A percentile compares a stretch with the other conserved stretches of the same genome.
phyloP scores from a whole-genome alignment of 2,888 invertebrate species.

The Timema cristinae region DNA sequence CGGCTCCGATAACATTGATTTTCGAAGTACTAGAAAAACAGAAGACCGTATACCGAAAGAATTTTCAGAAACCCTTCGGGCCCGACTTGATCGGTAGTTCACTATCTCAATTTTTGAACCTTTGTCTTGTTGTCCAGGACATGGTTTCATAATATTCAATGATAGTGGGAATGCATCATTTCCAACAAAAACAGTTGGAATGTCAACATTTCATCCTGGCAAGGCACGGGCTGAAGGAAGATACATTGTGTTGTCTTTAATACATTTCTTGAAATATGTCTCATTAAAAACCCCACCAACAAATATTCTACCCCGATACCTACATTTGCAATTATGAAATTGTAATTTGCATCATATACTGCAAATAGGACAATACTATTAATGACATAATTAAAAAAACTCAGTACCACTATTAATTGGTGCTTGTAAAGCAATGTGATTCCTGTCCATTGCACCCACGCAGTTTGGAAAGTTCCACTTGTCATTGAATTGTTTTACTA shows the following conservation, averaged over 20 bases:
- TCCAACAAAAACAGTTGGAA: neutral
- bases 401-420: slow-evolving; percentile 37
- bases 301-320: slow-evolving; percentile 40
- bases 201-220: neutral
- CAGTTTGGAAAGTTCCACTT: slow-evolving; percentile 40
- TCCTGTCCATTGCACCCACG: slow-evolving; percentile 39
- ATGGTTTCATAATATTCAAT: slow-evolving; percentile 11
- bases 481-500: slow-evolving; percentile 35
- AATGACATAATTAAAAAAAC: slow-evolving; percentile 37
- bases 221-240: neutral
- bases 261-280: neutral
- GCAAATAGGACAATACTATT: slow-evolving; percentile 32
- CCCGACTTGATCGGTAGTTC: neutral
- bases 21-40: neutral
- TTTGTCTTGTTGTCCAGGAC: neutral
- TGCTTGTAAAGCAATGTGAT: slow-evolving; percentile 38
- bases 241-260: neutral
- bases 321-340: slow-evolving; percentile 39
- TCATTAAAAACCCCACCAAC: slow-evolving; percentile 32
- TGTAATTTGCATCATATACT: slow-evolving; percentile 42
- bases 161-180: neutral
- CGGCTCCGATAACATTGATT: neutral
- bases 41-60: neutral
- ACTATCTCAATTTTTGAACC: neutral
- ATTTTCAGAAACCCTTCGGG: neutral